Conservation (phyloP, 2,888 invertebrate genomes). For the Melangyna quadrimaculata region DNA sequence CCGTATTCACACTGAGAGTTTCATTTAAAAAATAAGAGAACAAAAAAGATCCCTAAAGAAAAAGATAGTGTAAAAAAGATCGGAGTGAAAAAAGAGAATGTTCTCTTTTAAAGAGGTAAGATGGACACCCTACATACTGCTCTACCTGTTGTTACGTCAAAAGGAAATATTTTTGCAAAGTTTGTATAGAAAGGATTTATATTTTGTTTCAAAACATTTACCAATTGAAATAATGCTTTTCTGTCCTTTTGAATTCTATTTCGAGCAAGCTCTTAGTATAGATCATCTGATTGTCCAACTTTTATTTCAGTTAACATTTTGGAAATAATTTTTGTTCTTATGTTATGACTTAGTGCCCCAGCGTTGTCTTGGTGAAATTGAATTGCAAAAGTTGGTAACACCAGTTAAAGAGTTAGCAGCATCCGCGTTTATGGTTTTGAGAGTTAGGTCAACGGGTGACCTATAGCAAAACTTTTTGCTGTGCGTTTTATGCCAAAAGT, state of each 20-base stretch:
- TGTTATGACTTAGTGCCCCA: neutral
- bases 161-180: neutral
- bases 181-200: neutral
- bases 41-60: no score
- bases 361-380: neutral
- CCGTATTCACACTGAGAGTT: no score
- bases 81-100: no score
- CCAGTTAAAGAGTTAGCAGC: no score
- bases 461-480: neutral
- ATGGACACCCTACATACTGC: no score
- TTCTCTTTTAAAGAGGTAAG: no score
- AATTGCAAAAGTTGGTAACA: no score
- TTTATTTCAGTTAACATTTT: neutral
- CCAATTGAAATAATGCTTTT: neutral
- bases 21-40: no score
- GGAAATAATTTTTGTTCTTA: neutral
- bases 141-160: no score
- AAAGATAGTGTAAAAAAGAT: no score
- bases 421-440: no score
- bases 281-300: neutral
- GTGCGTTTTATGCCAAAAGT: slow-evolving; percentile 8
- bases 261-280: neutral
- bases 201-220: neutral
- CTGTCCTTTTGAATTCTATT: neutral
- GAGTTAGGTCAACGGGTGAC: slow-evolving; percentile 3